Evolutionary conservation across 2,113 vertebrate species (phyloP).

Genomic region (Pachypanchax playfairii): DNA sequence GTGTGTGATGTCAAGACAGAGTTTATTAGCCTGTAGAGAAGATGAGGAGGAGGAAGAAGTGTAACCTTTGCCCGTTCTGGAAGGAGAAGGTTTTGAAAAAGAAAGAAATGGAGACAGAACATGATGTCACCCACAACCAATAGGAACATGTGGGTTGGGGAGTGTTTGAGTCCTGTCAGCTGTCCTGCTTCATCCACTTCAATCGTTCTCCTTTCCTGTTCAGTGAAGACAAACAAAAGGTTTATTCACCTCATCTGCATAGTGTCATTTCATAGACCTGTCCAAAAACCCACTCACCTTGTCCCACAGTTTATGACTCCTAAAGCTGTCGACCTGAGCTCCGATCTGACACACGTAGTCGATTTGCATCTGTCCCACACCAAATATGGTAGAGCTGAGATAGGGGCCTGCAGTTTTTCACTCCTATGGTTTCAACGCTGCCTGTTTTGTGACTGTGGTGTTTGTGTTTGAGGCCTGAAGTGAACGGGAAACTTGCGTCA

Average conservation of each 20-base stretch:
- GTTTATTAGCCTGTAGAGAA: conserved; percentile 10
- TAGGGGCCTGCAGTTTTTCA: conserved; percentile 9
- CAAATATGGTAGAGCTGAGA: conserved; percentile 45
- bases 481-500: conserved; percentile 42
- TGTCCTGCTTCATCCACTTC: conserved; percentile 73
- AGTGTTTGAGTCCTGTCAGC: conserved; percentile 72
- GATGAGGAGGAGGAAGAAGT: conserved; percentile 29
- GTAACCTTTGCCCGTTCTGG: conserved; percentile 55
- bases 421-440: conserved; percentile 7
- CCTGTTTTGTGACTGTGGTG: conserved; percentile 25
- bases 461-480: conserved; percentile 38
- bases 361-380: conserved; percentile 20
- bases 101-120: conserved; percentile 69
- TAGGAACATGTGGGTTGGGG: conserved; percentile 60
- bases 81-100: conserved; percentile 73
- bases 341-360: conserved; percentile 12
- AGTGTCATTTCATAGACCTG: neutral
- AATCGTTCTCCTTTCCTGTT: conserved; percentile 30
- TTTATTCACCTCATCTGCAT: conserved; percentile 34
- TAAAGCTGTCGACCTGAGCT: conserved; percentile 1
- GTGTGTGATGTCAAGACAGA: conserved; percentile 20
- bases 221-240: conserved; percentile 19
- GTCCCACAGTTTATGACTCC: neutral
- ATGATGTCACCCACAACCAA: conserved; percentile 83
- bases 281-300: neutral